A percentile compares a stretch with the other conserved stretches of the same genome.
Conservation (phyloP, 2,797 vertebrate species). For the Anguilla marmorata region DNA sequence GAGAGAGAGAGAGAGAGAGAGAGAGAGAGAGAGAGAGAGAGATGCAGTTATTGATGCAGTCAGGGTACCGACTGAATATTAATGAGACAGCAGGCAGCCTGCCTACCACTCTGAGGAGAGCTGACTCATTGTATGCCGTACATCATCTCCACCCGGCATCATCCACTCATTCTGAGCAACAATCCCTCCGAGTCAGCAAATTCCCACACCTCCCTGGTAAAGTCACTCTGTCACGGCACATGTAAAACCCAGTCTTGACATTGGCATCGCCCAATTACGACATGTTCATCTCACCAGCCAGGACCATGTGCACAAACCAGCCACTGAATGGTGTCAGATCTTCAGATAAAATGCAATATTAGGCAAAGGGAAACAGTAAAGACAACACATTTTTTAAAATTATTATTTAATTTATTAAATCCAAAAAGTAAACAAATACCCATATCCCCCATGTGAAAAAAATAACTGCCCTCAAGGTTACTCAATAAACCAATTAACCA, state of each 20-base stretch:
- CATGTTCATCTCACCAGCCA: not conserved
- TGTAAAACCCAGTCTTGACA: not conserved
- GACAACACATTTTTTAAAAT: no score
- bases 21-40: not conserved
- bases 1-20: not conserved
- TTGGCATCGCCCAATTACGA: not conserved
- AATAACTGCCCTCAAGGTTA: no score
- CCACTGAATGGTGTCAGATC: no score
- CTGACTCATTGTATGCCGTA: constrained; percentile 1
- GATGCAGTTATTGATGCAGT: constrained; percentile 57
- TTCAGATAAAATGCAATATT: not conserved
- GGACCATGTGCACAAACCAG: not conserved
- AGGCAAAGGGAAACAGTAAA: not conserved
- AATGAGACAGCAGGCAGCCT: constrained; percentile 48
- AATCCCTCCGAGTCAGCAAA: constrained; percentile 6
- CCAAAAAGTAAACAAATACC: no score
- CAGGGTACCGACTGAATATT: constrained; percentile 61
- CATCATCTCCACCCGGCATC: constrained; percentile 12
- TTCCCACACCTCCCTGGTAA: not conserved
- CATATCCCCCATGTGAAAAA: no score
- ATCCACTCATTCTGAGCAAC: not conserved
- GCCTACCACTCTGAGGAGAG: constrained; percentile 16
- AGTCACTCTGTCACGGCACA: not conserved
- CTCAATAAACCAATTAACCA: no score
- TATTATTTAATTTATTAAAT: no score